phyloP scores from a whole-genome alignment of 2,113 vertebrate species.

The Chaetodon trifascialis region DNA sequence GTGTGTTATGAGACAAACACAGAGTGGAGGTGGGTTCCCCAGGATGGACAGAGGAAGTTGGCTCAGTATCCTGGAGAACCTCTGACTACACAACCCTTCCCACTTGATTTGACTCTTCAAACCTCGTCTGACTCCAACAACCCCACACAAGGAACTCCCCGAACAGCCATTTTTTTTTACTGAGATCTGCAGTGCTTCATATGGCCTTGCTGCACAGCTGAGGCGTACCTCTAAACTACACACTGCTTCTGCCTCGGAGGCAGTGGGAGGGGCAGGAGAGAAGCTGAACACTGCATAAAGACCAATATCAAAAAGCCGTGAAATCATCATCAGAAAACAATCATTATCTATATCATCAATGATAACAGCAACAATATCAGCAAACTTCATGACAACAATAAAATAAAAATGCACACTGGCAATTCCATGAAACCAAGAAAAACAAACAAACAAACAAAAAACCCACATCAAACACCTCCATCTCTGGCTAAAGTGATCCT shows the following conservation, averaged over 20 bases:
- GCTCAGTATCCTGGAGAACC: conserved; percentile 38
- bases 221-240: conserved; percentile 54
- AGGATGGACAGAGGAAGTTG: conserved; percentile 43
- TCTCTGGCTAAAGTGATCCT: conserved; percentile 84
- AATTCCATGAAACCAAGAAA: conserved; percentile 66
- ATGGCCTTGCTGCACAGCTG: conserved; percentile 33
- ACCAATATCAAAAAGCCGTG: conserved; percentile 65
- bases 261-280: conserved; percentile 63
- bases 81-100: conserved; percentile 28
- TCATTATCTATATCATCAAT: conserved; percentile 66
- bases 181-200: conserved; percentile 37
- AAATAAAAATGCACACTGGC: conserved; percentile 75
- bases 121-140: background rate
- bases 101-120: conserved; percentile 29
- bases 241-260: conserved; percentile 54
- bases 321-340: conserved; percentile 65
- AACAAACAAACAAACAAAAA: conserved; percentile 5
- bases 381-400: conserved; percentile 69
- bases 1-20: conserved; percentile 33
- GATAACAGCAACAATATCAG: conserved; percentile 80
- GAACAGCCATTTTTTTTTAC: background rate
- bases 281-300: conserved; percentile 77
- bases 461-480: conserved; percentile 67
- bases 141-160: background rate
- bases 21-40: conserved; percentile 3